Evolutionary conservation across 2,888 invertebrate genomes (phyloP), one percentile per base, ranked within the genome.

Genomic region (Oasisia sp.): DNA sequence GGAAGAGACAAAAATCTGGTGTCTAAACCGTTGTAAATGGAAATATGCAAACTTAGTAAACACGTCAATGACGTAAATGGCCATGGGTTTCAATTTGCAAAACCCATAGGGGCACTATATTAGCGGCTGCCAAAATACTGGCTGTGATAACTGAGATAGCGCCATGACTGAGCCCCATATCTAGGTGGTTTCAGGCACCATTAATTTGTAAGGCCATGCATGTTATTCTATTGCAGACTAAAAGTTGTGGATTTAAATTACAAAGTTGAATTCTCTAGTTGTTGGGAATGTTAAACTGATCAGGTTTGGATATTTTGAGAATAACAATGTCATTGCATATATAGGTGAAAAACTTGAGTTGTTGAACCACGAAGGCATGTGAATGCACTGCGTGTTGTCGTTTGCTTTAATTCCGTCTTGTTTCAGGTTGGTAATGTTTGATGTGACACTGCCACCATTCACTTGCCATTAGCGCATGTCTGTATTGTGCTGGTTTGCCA

Each of bases 381-480:
- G 74, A 74, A 74, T 74, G 74, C 74, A 74, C 27, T 74, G 19
- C n/a, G 74, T 74, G 74, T 74, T 74, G 74, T 74, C 27, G 74
- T 74, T 74, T 74, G 74, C 74, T 74, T 50, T 8, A 50, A 50
- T 50, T 50, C 50, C 9, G 50, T 50, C 50, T 50, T 50, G 50
- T 50, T 74, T 74, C 74, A 74, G 74, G 74, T 74, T 74, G 74
- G 74, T 74, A 74, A 74, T 74, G 27, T 74, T 74, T 74, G n/a
- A 74, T 27, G 7, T 74, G 74, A 74, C 27, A 74, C 74, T 74
- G 27, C 19, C 27, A 19, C 74, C 74, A 74, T 74, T 74, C 27
- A 74, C 74, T 74, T 74, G 74, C 74, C 74, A 74, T 74, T 74
- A 19, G 19, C 27, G 74, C 74, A 74, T 74, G 74, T 19, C 74